Percentiles rank a stretch among this genome's conserved stretches.
These are phyloP conservation scores for Pteropus alecto DNA, from an alignment of 2,113 vertebrate species.

Conservation along the genomic window DNA sequence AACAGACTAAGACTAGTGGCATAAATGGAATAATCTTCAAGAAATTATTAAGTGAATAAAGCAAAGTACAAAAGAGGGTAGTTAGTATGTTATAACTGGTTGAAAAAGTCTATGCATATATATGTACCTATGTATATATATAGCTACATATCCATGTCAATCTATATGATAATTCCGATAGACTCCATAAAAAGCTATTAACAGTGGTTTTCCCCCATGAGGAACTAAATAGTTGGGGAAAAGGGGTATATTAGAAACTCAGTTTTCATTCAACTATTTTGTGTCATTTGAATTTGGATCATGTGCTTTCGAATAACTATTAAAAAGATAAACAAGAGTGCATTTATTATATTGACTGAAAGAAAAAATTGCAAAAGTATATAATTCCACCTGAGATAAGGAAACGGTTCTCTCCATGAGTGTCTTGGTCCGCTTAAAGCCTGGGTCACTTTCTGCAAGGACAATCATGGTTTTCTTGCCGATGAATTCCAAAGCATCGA, in stretches of 20 bases:
- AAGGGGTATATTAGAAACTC: not conserved
- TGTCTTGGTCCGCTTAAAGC: slow-evolving; percentile 97
- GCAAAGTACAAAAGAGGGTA: not conserved
- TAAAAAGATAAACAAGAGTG: not conserved
- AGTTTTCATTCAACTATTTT: not conserved
- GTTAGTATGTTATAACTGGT: not conserved
- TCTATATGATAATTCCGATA: not conserved
- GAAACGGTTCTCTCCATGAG: slow-evolving; percentile 96
- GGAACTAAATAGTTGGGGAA: not conserved
- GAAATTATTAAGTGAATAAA: not conserved
- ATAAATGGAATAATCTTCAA: not conserved
- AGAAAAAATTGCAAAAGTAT: not conserved
- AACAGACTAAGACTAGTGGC: not conserved
- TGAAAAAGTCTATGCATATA: not conserved
- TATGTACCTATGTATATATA: not conserved
- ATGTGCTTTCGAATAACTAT: not conserved
- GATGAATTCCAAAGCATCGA: slow-evolving; percentile 98
- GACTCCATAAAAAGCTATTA: not conserved
- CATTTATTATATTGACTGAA: not conserved
- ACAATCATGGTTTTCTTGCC: slow-evolving; percentile 99
- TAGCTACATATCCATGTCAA: not conserved
- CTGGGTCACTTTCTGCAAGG: slow-evolving; percentile 96
- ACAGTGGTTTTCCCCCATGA: not conserved
- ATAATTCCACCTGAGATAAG: slow-evolving; percentile 91
- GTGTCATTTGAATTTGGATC: not conserved